phyloP scores from a whole-genome alignment of 2,113 vertebrate genomes.

The Amblyornis subalaris region DNA sequence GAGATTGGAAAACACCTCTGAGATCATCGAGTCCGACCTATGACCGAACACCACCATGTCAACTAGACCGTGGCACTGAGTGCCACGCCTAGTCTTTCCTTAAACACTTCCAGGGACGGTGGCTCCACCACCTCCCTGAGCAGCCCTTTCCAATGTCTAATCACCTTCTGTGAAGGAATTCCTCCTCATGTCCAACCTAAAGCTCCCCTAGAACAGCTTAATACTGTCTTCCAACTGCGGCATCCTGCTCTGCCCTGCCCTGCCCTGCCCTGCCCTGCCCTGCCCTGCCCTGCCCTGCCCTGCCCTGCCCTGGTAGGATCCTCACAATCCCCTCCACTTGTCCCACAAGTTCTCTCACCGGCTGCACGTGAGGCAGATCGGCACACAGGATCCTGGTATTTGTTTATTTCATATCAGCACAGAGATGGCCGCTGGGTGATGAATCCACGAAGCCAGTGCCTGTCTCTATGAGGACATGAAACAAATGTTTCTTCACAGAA shows the following conservation, averaged over 20 bases:
- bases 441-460: accelerated
- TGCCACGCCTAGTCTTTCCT: no score
- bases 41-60: background rate
- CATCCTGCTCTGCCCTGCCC: background rate
- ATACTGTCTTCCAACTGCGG: no score
- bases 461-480: background rate
- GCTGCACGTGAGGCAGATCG: accelerated
- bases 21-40: background rate
- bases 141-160: background rate
- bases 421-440: background rate
- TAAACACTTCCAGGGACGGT: background rate
- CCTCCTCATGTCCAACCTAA: background rate
- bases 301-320: background rate
- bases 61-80: background rate
- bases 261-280: background rate
- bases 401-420: accelerated
- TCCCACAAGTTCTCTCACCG: background rate
- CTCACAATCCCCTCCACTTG: background rate
- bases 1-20: background rate
- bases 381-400: background rate
- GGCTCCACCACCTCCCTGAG: accelerated
- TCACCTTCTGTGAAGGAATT: background rate
- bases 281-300: no score
- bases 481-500: background rate
- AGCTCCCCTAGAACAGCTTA: background rate